A percentile compares a stretch with the other conserved stretches of the same genome.
Evolutionary conservation across 2,113 vertebrate species (phyloP).

Genomic region (Aphyosemion australe): DNA sequence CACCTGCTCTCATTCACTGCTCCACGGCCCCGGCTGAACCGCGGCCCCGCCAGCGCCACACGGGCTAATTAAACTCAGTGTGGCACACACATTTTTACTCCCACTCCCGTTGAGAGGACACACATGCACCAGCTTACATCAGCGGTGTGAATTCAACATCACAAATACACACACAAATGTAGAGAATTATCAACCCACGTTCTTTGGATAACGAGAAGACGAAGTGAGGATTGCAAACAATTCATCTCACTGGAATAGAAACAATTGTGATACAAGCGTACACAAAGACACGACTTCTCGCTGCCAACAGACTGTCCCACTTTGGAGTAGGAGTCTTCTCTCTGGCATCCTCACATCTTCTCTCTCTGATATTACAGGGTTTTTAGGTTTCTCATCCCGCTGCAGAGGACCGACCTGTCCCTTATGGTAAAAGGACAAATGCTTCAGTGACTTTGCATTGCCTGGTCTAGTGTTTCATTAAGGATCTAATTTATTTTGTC

Average conservation of each 20-base stretch:
- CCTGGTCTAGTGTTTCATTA: neutral
- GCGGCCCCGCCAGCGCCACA: constrained; percentile 44
- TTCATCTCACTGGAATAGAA: constrained; percentile 53
- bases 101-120: constrained; percentile 60
- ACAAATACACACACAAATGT: constrained; percentile 49
- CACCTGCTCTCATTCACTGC: constrained; percentile 72
- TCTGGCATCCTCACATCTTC: constrained; percentile 63
- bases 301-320: constrained; percentile 72
- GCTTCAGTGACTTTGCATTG: constrained; percentile 4
- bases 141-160: constrained; percentile 53
- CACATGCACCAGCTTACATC: constrained; percentile 47
- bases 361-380: constrained; percentile 53
- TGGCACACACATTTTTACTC: constrained; percentile 60
- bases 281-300: constrained; percentile 28
- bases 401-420: constrained; percentile 44
- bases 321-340: constrained; percentile 66
- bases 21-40: constrained; percentile 58
- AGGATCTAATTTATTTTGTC: constrained; percentile 1
- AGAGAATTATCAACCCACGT: constrained; percentile 55
- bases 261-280: constrained; percentile 41
- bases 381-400: constrained; percentile 41
- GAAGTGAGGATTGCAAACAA: constrained; percentile 60
- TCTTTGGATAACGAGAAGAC: constrained; percentile 30
- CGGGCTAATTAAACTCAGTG: constrained; percentile 76
- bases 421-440: constrained; percentile 31